phyloP scores from a whole-genome alignment of 2,888 invertebrate species.

The Cheilosia variabilis region DNA sequence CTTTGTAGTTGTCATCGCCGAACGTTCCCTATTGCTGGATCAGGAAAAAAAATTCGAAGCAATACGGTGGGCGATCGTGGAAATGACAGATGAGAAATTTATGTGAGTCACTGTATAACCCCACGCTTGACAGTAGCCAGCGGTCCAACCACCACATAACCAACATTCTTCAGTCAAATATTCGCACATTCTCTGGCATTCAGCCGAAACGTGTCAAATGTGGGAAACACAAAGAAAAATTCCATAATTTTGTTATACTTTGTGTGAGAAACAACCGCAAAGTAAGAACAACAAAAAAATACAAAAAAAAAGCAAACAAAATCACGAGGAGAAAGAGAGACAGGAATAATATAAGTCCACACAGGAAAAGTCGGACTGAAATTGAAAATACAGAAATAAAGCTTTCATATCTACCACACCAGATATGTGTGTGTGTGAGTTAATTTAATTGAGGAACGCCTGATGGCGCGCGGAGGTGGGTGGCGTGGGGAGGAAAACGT shows the following conservation, averaged over 20 bases:
- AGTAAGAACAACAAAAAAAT: neutral
- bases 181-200: slow-evolving; percentile 38
- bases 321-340: slow-evolving; percentile 17
- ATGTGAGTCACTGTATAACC: slow-evolving; percentile 62
- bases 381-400: slow-evolving; percentile 21
- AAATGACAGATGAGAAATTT: neutral
- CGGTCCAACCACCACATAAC: neutral
- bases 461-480: neutral
- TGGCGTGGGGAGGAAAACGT: slow-evolving; percentile 9
- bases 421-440: slow-evolving; percentile 13
- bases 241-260: slow-evolving; percentile 55
- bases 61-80: neutral
- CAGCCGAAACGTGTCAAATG: slow-evolving; percentile 50
- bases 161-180: slow-evolving; percentile 14
- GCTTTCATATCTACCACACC: slow-evolving; percentile 17
- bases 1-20: neutral
- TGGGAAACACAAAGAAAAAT: slow-evolving; percentile 68
- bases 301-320: slow-evolving; percentile 34
- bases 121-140: neutral
- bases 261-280: slow-evolving; percentile 2
- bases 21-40: neutral
- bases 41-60: neutral
- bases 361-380: slow-evolving; percentile 18
- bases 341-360: slow-evolving; percentile 3
- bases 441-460: slow-evolving; percentile 13